phyloP scores from a whole-genome alignment of 1,140 invertebrate species.

The Camponotus pennsylvanicus region DNA sequence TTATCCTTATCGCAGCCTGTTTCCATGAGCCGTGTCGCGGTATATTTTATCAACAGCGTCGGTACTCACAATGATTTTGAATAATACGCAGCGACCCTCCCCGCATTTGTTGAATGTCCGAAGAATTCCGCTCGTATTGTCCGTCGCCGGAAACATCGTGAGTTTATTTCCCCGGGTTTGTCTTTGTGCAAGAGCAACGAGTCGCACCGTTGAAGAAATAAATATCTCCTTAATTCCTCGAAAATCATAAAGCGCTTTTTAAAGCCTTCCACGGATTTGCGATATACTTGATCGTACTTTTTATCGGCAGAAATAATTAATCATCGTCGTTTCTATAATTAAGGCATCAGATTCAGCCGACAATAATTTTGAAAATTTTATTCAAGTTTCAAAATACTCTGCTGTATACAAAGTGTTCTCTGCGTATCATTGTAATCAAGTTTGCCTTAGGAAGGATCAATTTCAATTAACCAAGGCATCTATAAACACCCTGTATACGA shows the following conservation, averaged over 20 bases:
- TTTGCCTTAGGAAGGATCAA: background rate
- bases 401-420: background rate
- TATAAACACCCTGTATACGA: background rate
- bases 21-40: slow-evolving; percentile 49
- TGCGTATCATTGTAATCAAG: background rate
- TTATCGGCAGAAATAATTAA: background rate
- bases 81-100: slow-evolving; percentile 59
- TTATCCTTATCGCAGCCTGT: slow-evolving; percentile 62
- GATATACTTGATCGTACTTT: slow-evolving; percentile 1
- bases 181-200: slow-evolving; percentile 32
- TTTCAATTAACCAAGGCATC: background rate
- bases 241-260: slow-evolving; percentile 37
- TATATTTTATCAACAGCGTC: slow-evolving; percentile 77
- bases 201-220: slow-evolving; percentile 42
- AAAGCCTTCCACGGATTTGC: background rate
- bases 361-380: slow-evolving; percentile 31
- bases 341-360: slow-evolving; percentile 19
- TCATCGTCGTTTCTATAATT: slow-evolving; percentile 6
- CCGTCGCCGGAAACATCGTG: slow-evolving; percentile 71
- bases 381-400: background rate
- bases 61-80: slow-evolving; percentile 73
- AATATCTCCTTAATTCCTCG: slow-evolving; percentile 60
- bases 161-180: slow-evolving; percentile 50
- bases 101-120: slow-evolving; percentile 78
- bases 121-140: slow-evolving; percentile 82